phyloP scores from a whole-genome alignment of 2,113 vertebrate species.

The Zosterops pallidus region DNA sequence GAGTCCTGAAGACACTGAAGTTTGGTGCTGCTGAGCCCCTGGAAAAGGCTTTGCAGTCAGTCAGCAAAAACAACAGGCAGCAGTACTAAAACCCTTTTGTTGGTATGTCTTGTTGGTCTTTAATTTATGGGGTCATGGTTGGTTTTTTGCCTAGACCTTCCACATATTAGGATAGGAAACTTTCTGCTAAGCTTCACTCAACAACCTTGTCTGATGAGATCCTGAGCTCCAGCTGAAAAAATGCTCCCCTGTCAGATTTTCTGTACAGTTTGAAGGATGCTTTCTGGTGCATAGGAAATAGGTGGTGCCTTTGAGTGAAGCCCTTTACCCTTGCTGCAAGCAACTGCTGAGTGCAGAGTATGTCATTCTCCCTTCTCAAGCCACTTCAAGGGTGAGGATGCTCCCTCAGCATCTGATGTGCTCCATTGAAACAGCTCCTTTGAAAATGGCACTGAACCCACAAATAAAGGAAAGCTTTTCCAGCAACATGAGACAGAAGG shows the following conservation, averaged over 20 bases:
- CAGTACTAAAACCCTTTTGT: neutral
- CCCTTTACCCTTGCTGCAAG: neutral
- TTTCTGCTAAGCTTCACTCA: neutral
- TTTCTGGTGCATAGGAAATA: neutral
- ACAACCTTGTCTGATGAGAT: neutral
- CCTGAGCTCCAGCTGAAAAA: neutral
- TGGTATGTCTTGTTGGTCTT: neutral
- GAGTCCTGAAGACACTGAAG: neutral
- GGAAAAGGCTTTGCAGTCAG: neutral
- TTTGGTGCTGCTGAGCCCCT: neutral
- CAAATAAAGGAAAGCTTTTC: neutral
- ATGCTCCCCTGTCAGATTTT: neutral
- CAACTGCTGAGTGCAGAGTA: neutral
- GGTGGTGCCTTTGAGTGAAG: neutral
- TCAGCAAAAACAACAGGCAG: neutral
- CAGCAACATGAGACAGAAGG: fast-evolving
- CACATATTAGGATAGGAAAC: neutral
- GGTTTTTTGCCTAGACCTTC: neutral
- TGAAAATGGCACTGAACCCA: neutral
- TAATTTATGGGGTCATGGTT: neutral
- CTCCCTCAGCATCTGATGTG: neutral
- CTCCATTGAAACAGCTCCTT: neutral
- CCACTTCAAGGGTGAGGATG: neutral
- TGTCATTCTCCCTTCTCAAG: neutral
- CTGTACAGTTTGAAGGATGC: neutral